Evolutionary conservation across 2,113 vertebrate genomes (phyloP).

Genomic region (Edolisoma coerulescens): DNA sequence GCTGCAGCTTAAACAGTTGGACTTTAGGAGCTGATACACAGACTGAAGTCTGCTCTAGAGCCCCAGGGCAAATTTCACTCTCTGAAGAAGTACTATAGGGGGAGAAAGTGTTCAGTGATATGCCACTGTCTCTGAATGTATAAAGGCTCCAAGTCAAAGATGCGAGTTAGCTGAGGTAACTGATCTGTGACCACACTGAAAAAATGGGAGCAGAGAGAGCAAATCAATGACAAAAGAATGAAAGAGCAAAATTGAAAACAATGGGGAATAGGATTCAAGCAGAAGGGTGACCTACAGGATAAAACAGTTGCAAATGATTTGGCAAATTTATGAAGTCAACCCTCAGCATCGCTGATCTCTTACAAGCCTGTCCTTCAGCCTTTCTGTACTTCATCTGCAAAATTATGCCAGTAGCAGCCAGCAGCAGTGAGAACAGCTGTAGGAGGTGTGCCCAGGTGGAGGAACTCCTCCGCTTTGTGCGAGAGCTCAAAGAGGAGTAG

Average conservation of each 20-base stretch:
- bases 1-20: not conserved
- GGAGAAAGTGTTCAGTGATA: not conserved
- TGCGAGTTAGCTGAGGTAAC: not conserved
- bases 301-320: not conserved
- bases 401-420: not conserved
- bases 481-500: not conserved
- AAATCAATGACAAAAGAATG: not conserved
- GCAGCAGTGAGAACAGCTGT: not conserved
- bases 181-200: not conserved
- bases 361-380: not conserved
- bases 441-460: not conserved
- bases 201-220: not conserved
- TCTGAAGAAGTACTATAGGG: not conserved
- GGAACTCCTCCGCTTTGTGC: not conserved
- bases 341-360: not conserved
- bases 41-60: not conserved
- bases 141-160: not conserved
- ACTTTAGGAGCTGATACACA: not conserved
- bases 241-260: not conserved
- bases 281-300: not conserved
- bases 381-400: not conserved
- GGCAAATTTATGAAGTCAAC: not conserved
- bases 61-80: not conserved
- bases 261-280: not conserved
- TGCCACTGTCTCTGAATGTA: not conserved